These are phyloP conservation scores for Galbula dea DNA, from an alignment of 2,113 vertebrate genomes.

Conservation along the genomic window DNA sequence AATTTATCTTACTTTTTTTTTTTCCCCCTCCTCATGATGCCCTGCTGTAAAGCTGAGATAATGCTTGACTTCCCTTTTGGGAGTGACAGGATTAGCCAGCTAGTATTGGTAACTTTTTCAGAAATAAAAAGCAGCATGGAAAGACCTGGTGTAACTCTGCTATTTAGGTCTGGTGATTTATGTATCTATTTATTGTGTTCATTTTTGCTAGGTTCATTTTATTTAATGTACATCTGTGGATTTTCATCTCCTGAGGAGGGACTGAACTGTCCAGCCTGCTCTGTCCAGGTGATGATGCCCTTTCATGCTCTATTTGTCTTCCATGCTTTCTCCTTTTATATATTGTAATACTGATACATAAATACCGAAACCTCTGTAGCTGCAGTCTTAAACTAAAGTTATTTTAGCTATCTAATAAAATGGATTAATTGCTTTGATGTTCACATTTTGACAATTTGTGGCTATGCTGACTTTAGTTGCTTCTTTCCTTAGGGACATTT, in stretches of 20 bases:
- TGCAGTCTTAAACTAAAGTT: neutral
- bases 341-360: neutral
- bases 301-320: neutral
- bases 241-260: neutral
- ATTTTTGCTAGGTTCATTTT: neutral
- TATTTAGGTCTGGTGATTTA: neutral
- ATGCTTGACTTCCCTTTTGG: neutral
- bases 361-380: neutral
- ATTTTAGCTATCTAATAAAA: constrained; percentile 1
- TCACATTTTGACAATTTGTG: constrained; percentile 16
- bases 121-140: neutral
- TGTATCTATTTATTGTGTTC: neutral
- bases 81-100: neutral
- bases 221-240: neutral
- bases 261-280: neutral
- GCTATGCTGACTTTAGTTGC: constrained; percentile 3
- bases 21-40: neutral
- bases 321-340: neutral
- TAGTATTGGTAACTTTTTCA: neutral
- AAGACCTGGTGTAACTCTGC: neutral
- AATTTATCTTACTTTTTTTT: neutral
- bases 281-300: neutral
- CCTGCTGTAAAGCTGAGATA: neutral
- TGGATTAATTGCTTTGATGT: constrained; percentile 6
- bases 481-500: constrained; percentile 29